Percentiles rank a stretch among this genome's conserved stretches.
Conservation (phyloP, 2,888 invertebrate genomes). For the Andrena fulva region DNA sequence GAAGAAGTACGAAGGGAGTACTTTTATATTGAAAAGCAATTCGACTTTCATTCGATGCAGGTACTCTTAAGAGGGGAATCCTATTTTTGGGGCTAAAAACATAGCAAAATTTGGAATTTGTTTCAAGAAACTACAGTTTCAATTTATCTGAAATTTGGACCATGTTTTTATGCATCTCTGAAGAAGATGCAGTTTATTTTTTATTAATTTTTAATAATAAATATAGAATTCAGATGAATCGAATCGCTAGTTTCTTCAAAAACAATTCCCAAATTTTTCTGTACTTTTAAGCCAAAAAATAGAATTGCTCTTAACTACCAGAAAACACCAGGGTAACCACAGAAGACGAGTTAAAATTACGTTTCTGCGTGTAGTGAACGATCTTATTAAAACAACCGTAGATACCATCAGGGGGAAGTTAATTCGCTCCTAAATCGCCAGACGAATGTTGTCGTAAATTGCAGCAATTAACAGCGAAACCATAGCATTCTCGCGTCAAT, state of each 20-base stretch:
- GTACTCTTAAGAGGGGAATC: too few relatives aligned
- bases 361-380: neutral
- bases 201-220: neutral
- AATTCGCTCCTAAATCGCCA: constrained; percentile 12
- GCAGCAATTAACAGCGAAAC: constrained; percentile 26
- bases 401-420: constrained; percentile 19
- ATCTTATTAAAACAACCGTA: constrained; percentile 9
- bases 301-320: too few relatives aligned
- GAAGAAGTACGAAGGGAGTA: neutral
- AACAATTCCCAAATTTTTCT: too few relatives aligned
- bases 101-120: too few relatives aligned
- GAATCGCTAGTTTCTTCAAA: too few relatives aligned
- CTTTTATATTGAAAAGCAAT: too few relatives aligned
- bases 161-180: too few relatives aligned
- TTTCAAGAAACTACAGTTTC: too few relatives aligned
- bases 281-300: neutral
- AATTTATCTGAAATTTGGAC: too few relatives aligned
- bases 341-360: neutral
- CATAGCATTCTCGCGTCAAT: constrained; percentile 7
- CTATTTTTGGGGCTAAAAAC: too few relatives aligned
- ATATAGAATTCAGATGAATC: neutral
- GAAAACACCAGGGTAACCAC: neutral
- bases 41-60: too few relatives aligned
- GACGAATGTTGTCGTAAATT: constrained; percentile 28
- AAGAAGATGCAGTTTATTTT: too few relatives aligned